Base-by-base conservation (phyloP, 1,140 invertebrate genomes). In the Diploscapter pachys region DNA sequence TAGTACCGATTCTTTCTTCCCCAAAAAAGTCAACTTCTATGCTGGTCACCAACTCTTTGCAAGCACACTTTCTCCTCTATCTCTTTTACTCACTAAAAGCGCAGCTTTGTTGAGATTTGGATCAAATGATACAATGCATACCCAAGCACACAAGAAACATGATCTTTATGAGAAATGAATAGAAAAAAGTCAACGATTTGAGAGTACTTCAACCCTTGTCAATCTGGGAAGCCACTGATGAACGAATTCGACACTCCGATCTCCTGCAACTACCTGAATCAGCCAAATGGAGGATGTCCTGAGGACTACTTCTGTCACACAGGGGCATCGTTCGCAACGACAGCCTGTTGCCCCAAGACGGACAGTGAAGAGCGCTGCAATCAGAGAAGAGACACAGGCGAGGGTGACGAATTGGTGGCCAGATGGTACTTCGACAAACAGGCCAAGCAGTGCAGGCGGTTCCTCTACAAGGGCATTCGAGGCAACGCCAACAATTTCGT, bases 401-500 rank as follows among this genome's bases (percentile, higher is more conserved):
- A 78, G 51, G 84, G 83, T 4, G 80, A 82, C 13, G 79, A 80
- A 50, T 52, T 86, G 4, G 82, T 85, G 48, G 78, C 83, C 9
- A 78, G 83, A 62, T 85, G 85, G 84, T 85, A 82, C 73, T 85
- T 77, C 72, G 83, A 85, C 66, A 64, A 53, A 50, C 31, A 72
- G 6, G 71, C 72, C 5, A 81, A 80, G 57, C 68, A 79, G 51
- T 85, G 83, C 79, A 85, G 83, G 76, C 76, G 83, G 13, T 85
- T 85, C 70, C 66, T 86, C 4, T 85, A 85, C 74, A 83, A 82
- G 69, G 83, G 83, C 9, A 68, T 85, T 52, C 71, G 80, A 4
- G 83, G 83, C 62, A 85, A 85, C 61, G 74, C 77, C 49, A 85
- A 85, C 70, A 85, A 86, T 66, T 85, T 86, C 67, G 72, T 85